These are phyloP conservation scores for Xyrichtys novacula DNA, from an alignment of 2,797 vertebrate species.

Conservation along the genomic window DNA sequence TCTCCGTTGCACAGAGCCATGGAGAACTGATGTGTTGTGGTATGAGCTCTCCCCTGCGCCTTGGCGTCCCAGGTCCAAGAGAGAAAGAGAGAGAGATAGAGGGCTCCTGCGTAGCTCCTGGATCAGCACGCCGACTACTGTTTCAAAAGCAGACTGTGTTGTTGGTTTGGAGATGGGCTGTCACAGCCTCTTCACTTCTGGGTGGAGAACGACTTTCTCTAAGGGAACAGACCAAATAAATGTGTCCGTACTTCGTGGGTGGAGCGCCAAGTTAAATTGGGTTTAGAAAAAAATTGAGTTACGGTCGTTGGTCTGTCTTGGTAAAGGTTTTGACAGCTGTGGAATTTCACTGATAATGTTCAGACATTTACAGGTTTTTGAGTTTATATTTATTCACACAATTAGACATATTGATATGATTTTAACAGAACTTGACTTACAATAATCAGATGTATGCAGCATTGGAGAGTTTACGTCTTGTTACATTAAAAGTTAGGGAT, in stretches of 20 bases:
- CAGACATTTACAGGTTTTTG: not conserved
- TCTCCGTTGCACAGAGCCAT: conserved; percentile 99
- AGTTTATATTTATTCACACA: not conserved
- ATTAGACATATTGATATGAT: too few relatives aligned
- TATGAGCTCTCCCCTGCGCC: conserved; percentile 70
- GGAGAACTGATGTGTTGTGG: conserved; percentile 79
- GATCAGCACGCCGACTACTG: conserved; percentile 74
- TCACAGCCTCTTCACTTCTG: conserved; percentile 46
- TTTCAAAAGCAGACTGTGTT: conserved; percentile 48
- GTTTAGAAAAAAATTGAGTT: not conserved
- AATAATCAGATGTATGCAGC: too few relatives aligned
- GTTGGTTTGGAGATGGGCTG: conserved; percentile 19
- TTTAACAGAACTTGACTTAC: too few relatives aligned
- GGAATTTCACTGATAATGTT: not conserved
- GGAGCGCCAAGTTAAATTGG: conserved; percentile 65
- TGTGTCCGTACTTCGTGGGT: conserved; percentile 63
- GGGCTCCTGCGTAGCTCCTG: conserved; percentile 45
- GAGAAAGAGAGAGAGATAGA: conserved; percentile 26
- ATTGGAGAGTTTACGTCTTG: too few relatives aligned
- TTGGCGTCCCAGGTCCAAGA: conserved; percentile 69
- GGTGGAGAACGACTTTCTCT: conserved; percentile 46
- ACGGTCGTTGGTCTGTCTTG: conserved; percentile 2
- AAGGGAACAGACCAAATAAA: conserved; percentile 52
- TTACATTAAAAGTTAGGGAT: too few relatives aligned
- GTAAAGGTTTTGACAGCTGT: conserved; percentile 24